Evolutionary conservation across 2,113 vertebrate genomes (phyloP).

Genomic region (Balaenoptera acutorostrata): DNA sequence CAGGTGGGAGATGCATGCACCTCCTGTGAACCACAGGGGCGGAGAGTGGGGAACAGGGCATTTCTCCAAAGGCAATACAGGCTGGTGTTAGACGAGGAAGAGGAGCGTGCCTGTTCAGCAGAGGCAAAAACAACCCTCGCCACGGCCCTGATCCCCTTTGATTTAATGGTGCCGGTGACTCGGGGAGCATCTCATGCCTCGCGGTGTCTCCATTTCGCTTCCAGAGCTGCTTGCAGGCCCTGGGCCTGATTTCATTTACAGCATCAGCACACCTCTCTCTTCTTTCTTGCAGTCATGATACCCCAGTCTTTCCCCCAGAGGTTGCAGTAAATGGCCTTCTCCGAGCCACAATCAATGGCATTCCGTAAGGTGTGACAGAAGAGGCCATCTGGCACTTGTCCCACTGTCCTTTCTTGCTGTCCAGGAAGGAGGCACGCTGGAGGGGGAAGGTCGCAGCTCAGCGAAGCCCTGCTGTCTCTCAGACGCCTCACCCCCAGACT

Average conservation of each 20-base stretch:
- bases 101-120: background rate
- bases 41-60: background rate
- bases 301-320: background rate
- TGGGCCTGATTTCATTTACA: background rate
- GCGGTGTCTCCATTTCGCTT: background rate
- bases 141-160: background rate
- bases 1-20: background rate
- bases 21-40: background rate
- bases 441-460: background rate
- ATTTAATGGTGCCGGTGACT: background rate
- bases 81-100: background rate
- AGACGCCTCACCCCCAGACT: background rate
- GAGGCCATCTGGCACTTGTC: conserved; percentile 40
- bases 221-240: background rate
- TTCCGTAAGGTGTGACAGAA: conserved; percentile 39
- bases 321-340: conserved; percentile 33
- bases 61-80: background rate
- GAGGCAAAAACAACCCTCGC: background rate
- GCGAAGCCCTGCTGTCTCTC: background rate
- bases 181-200: background rate
- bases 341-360: background rate
- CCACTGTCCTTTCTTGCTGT: background rate
- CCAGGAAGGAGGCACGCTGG: background rate
- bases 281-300: background rate
- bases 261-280: background rate